phyloP scores from a whole-genome alignment of 2,888 invertebrate genomes.

The Dasysyrphus tricinctus region DNA sequence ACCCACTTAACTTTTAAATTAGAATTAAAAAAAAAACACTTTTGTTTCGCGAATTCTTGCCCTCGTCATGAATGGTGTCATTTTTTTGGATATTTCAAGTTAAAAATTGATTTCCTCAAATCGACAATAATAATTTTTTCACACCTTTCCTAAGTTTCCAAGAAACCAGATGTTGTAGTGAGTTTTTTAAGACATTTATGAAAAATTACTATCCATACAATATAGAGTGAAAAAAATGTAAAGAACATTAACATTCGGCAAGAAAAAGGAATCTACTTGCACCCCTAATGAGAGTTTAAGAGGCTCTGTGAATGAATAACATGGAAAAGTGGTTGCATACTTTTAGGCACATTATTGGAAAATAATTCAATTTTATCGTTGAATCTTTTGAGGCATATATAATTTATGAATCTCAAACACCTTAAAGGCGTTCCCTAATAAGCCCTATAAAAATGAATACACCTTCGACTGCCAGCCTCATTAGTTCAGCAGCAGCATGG shows the following conservation, averaged over 20 bases:
- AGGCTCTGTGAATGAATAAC: neutral
- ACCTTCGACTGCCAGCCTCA: neutral
- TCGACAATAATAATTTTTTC: no score
- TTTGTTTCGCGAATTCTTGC: neutral
- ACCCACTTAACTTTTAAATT: neutral
- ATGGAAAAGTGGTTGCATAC: constrained; percentile 15
- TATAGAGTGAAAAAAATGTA: neutral
- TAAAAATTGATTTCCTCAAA: no score
- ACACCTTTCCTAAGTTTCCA: no score
- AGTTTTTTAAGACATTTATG: neutral
- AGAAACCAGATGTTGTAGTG: neutral
- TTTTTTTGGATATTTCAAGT: neutral
- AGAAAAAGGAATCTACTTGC: neutral
- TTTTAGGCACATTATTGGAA: neutral
- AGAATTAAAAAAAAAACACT: neutral
- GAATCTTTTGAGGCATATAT: neutral
- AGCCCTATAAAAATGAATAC: neutral
- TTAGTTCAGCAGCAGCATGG: constrained; percentile 32
- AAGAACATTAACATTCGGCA: neutral
- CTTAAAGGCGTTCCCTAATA: constrained; percentile 24
- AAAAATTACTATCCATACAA: neutral
- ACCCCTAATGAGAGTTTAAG: constrained; percentile 16
- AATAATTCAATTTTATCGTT: neutral
- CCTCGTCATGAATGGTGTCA: neutral
- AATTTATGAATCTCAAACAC: constrained; percentile 29